Percentiles rank a stretch among this genome's conserved stretches.
Conservation (phyloP, 2,888 invertebrate genomes). For the Timema podura region DNA sequence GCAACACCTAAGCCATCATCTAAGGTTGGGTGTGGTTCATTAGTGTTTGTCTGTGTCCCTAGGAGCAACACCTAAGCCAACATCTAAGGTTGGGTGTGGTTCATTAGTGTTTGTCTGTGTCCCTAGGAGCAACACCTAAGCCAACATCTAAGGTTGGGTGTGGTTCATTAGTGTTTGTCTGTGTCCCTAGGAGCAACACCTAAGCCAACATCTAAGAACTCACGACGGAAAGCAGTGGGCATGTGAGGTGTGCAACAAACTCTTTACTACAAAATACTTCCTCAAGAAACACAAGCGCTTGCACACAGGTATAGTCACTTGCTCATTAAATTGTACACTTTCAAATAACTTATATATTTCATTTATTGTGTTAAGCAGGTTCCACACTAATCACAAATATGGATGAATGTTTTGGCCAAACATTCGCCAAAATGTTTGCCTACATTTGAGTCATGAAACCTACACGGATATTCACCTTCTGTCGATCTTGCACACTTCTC, state of each 20-base stretch:
- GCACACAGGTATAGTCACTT: slow-evolving; percentile 61
- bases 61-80: slow-evolving; percentile 49
- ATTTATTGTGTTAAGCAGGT: too few relatives aligned
- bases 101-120: background rate
- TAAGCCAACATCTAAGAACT: slow-evolving; percentile 47
- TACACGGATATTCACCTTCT: too few relatives aligned
- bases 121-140: slow-evolving; percentile 47
- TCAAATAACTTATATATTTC: too few relatives aligned
- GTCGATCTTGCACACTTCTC: too few relatives aligned
- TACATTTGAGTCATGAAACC: too few relatives aligned
- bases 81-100: slow-evolving; percentile 43
- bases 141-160: slow-evolving; percentile 46
- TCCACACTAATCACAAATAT: too few relatives aligned
- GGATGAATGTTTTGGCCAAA: too few relatives aligned
- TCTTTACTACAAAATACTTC: slow-evolving; percentile 86
- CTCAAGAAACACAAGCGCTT: slow-evolving; percentile 82
- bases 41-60: slow-evolving; percentile 14
- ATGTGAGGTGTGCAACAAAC: slow-evolving; percentile 78
- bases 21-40: slow-evolving; percentile 37
- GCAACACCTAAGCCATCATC: slow-evolving; percentile 47
- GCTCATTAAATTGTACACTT: background rate
- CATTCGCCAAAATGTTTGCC: too few relatives aligned
- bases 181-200: slow-evolving; percentile 45
- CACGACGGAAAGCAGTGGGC: slow-evolving; percentile 77
- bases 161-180: background rate